phyloP scores from a whole-genome alignment of 2,113 vertebrate genomes.

The Charadrius vociferus region DNA sequence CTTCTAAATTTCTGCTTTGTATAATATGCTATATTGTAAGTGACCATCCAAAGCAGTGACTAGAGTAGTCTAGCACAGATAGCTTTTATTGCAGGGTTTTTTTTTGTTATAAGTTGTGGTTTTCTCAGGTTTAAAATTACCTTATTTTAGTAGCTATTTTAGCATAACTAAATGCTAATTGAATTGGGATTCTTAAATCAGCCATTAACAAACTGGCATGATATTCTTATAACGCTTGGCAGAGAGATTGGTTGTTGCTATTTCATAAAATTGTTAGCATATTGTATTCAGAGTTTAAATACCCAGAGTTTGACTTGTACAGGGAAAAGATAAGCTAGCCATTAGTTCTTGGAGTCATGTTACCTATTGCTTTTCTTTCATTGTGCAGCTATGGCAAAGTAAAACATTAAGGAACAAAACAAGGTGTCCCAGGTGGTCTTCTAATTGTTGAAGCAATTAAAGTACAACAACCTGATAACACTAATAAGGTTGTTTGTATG shows the following conservation, averaged over 20 bases:
- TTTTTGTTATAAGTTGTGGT: not conserved
- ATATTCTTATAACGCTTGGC: not conserved
- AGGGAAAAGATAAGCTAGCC: not conserved
- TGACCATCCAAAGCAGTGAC: not conserved
- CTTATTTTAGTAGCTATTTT: not conserved
- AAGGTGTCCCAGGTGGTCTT: conserved; percentile 20
- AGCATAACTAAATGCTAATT: not conserved
- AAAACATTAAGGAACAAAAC: not conserved
- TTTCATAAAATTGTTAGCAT: not conserved
- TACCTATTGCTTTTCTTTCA: not conserved
- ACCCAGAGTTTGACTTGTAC: not conserved
- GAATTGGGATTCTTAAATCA: not conserved
- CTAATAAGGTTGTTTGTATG: not conserved
- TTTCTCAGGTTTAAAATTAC: not conserved
- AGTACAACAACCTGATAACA: not conserved
- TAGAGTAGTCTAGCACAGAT: not conserved
- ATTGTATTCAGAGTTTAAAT: not conserved
- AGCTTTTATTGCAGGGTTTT: not conserved
- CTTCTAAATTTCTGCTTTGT: not conserved
- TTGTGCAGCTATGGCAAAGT: conserved; percentile 33
- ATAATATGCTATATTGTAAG: rapidly evolving
- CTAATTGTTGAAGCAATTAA: conserved; percentile 40
- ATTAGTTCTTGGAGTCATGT: not conserved
- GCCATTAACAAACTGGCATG: not conserved
- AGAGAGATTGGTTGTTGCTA: not conserved